Percentiles rank a stretch among this genome's conserved stretches.
These are phyloP conservation scores for Lordiphosa clarofinis DNA, from an alignment of 1,140 invertebrate genomes.

Conservation along the genomic window DNA sequence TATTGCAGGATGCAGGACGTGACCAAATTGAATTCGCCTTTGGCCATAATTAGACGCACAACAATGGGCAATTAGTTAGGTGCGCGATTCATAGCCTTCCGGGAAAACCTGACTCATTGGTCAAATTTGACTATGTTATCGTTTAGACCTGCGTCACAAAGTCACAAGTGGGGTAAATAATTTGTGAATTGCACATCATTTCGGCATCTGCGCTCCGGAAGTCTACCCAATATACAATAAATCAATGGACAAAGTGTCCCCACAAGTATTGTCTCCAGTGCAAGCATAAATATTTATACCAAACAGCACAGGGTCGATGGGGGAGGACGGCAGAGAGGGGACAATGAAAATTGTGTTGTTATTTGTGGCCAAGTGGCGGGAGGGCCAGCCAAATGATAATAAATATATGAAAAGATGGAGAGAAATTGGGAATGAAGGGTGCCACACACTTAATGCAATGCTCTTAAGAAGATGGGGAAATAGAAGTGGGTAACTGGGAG, in stretches of 20 bases:
- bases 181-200: not conserved
- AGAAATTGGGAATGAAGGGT: not conserved
- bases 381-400: conserved; percentile 62
- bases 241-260: too few relatives aligned
- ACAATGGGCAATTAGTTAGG: conserved; percentile 1
- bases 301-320: conserved; percentile 4
- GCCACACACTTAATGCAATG: conserved; percentile 33
- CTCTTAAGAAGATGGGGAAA: conserved; percentile 12
- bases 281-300: conserved; percentile 65
- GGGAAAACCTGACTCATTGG: not conserved
- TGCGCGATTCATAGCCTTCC: not conserved
- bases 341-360: conserved; percentile 18
- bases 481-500: not conserved
- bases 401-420: conserved; percentile 36
- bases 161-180: conserved; percentile 1
- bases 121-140: not conserved
- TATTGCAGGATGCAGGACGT: conserved; percentile 14
- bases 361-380: conserved; percentile 23
- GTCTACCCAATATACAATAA: not conserved
- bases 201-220: conserved; percentile 1
- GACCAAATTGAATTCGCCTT: conserved; percentile 32
- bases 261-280: conserved; percentile 29
- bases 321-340: conserved; percentile 1
- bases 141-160: conserved; percentile 3
- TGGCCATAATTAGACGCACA: conserved; percentile 37